These are phyloP conservation scores for Tachycineta bicolor DNA, from an alignment of 2,113 vertebrate genomes.

Conservation along the genomic window DNA sequence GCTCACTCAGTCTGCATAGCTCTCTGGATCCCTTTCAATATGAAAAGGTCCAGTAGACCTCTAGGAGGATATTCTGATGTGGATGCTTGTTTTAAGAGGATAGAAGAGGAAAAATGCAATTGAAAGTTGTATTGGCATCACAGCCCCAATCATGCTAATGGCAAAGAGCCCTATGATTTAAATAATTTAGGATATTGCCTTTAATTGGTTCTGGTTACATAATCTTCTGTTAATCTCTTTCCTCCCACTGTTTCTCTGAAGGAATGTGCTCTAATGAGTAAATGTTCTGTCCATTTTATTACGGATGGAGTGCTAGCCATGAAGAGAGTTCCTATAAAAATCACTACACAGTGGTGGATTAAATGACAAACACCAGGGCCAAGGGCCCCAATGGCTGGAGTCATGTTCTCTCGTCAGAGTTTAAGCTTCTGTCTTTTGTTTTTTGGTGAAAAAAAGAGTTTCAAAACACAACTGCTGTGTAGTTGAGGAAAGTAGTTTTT, in stretches of 20 bases:
- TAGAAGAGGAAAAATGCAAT: background rate
- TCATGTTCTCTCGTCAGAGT: background rate
- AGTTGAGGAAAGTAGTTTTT: background rate
- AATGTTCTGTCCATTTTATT: constrained; percentile 19
- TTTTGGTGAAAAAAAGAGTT: background rate
- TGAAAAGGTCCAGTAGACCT: background rate
- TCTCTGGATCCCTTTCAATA: background rate
- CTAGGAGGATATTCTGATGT: background rate
- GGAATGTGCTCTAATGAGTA: constrained; percentile 21
- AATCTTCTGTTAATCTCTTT: background rate
- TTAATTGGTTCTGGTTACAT: constrained; percentile 12
- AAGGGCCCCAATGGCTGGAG: background rate
- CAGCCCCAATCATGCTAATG: background rate
- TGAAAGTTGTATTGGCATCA: background rate
- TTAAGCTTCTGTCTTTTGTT: background rate
- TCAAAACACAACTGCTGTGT: background rate
- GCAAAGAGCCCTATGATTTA: background rate
- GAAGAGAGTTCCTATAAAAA: background rate
- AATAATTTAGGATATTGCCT: constrained; percentile 20
- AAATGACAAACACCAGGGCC: background rate
- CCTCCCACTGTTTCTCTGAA: constrained; percentile 16
- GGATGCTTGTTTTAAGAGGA: background rate
- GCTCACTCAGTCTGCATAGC: background rate
- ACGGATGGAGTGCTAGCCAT: background rate
- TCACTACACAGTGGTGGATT: background rate